phyloP scores from a whole-genome alignment of 2,113 vertebrate species.

The Progne subis region DNA sequence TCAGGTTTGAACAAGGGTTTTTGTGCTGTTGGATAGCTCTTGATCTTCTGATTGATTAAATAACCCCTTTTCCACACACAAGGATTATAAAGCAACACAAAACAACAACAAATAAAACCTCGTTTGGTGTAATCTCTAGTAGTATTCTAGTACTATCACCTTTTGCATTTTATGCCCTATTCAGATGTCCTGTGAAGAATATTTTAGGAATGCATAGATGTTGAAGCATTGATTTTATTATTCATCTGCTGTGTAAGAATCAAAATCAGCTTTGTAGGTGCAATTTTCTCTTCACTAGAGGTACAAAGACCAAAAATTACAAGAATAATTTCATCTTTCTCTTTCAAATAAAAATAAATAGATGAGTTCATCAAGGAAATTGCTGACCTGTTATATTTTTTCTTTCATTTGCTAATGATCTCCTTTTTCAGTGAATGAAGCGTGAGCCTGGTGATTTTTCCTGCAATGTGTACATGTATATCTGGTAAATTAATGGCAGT shows the following conservation, averaged over 20 bases:
- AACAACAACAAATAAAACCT: conserved; percentile 57
- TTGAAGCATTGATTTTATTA: conserved; percentile 17
- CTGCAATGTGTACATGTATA: not conserved
- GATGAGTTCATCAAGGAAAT: conserved; percentile 59
- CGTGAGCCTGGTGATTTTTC: conserved; percentile 40
- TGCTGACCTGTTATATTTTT: conserved; percentile 47
- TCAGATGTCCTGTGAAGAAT: conserved; percentile 40
- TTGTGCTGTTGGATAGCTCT: not conserved
- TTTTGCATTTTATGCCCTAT: conserved; percentile 23
- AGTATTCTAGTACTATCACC: conserved; percentile 35
- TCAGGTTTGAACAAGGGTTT: not conserved
- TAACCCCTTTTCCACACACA: not conserved
- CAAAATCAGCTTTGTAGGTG: conserved; percentile 35
- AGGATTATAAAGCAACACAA: conserved; percentile 26
- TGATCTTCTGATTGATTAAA: conserved; percentile 45
- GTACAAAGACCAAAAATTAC: conserved; percentile 41
- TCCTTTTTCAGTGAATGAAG: conserved; percentile 37
- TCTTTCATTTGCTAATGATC: conserved; percentile 56
- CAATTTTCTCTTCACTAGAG: conserved; percentile 18
- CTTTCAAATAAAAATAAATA: conserved; percentile 63
- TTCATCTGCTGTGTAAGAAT: conserved; percentile 31
- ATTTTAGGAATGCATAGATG: conserved; percentile 13
- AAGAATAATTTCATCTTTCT: conserved; percentile 52
- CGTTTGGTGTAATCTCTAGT: not conserved
- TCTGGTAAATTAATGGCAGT: conserved; percentile 59